phyloP scores from a whole-genome alignment of 2,888 invertebrate genomes.

The Biston betularia region DNA sequence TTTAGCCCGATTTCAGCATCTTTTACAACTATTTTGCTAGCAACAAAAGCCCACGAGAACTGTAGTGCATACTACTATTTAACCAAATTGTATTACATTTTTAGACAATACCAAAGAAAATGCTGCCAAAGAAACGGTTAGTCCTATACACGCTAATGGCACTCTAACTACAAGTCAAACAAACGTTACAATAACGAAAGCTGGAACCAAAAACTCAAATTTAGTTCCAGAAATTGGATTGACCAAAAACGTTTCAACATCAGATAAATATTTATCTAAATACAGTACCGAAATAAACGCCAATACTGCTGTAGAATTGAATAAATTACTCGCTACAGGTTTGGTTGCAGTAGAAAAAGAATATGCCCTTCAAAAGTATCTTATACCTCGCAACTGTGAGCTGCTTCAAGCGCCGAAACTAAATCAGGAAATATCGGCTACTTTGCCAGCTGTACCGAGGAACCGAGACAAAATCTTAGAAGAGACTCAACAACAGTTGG shows the following conservation, averaged over 20 bases:
- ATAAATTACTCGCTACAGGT: neutral
- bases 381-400: neutral
- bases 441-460: neutral
- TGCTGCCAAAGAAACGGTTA: neutral
- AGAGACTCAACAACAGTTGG: slow-evolving; percentile 3
- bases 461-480: neutral
- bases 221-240: neutral
- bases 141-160: neutral
- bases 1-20: too few species aligned
- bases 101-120: neutral
- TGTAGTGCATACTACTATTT: neutral
- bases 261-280: neutral
- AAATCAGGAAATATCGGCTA: neutral
- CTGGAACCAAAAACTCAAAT: neutral
- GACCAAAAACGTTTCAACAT: neutral
- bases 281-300: neutral
- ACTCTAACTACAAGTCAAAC: neutral
- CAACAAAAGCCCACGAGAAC: neutral
- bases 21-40: too few species aligned
- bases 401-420: neutral
- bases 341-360: neutral
- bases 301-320: neutral
- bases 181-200: neutral
- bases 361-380: neutral
- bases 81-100: neutral